Base-by-base conservation (phyloP, 2,888 invertebrate genomes). In the Pammene fasciana region DNA sequence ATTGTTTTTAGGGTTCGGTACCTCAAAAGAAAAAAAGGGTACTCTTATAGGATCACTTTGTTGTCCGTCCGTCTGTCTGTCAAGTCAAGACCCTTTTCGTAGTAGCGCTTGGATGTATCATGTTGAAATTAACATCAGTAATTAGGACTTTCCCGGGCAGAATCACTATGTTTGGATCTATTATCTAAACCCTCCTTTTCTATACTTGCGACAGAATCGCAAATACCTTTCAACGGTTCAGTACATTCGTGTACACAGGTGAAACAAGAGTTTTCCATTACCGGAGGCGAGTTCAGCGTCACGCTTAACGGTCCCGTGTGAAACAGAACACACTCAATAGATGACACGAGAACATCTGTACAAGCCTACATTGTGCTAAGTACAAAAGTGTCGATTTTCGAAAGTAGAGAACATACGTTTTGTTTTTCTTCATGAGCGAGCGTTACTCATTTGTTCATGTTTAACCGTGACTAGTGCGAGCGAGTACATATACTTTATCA, bases 231-330 rank as follows among this genome's bases (percentile, higher is more conserved):
- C 34, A 59, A 59, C 54, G 34, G 70, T 65, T 55, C 46, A 70
- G 54, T 60, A 48, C 57, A 26, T 67, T 38, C 46, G 61, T 61
- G 50, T 26, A 57, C 62, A 48, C 52, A 66, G 67, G 56, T 65
- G 75, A 73, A 79, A 90, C 87, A 86, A 80, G 84, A 83, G 81
- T 87, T 86, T 86, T 86, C 89, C 90, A 90, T 90, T 89, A 89
- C 78, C 78, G 74, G 72, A 73, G 75, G 73, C 73, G 74, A 72
- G 72, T 65, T 71, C 74, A 77, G 65, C 78, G 80, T 83, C 76
- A 81, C 80, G 79, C 77, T 79, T 72, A 75, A 75, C 76, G 74
- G 79, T 77, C 75, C 77, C 83, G 82, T 86, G 86, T 82, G 86
- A 87, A 86, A 82, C 78, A 76, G 77, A 73, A 72, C 78, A 74